Conservation (phyloP, 2,113 vertebrate genomes). For the Penelope pileata region DNA sequence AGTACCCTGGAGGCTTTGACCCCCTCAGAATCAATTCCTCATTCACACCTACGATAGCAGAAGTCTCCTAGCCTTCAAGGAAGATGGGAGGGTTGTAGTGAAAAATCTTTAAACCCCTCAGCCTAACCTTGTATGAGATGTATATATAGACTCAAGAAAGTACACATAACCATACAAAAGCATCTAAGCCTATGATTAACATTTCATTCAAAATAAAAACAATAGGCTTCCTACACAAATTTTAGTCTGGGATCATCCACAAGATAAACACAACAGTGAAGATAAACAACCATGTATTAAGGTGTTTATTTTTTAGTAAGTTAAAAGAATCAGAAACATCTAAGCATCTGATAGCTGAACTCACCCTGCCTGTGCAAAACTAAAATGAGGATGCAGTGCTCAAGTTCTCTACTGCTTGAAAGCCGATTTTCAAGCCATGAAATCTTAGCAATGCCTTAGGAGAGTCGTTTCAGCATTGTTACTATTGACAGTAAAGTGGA, state of each 20-base stretch:
- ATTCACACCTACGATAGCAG: background rate
- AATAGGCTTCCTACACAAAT: background rate
- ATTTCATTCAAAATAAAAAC: background rate
- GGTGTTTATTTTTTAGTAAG: background rate
- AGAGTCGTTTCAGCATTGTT: background rate
- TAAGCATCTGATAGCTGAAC: background rate
- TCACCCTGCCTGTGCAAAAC: background rate
- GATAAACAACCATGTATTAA: background rate
- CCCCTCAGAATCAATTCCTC: conserved; percentile 15
- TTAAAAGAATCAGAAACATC: background rate
- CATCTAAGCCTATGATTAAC: background rate
- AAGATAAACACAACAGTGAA: background rate
- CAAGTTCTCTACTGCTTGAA: background rate
- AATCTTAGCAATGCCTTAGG: background rate
- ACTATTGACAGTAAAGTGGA: conserved; percentile 26
- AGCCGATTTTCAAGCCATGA: background rate
- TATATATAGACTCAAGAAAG: background rate
- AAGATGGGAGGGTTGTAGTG: background rate
- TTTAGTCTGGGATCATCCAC: background rate
- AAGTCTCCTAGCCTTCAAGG: background rate
- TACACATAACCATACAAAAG: background rate
- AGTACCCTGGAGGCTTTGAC: background rate
- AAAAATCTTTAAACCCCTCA: background rate
- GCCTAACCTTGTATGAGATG: background rate
- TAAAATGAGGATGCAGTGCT: background rate